Conservation (phyloP, 2,797 vertebrate species). For the Myoxocephalus aenaeus region DNA sequence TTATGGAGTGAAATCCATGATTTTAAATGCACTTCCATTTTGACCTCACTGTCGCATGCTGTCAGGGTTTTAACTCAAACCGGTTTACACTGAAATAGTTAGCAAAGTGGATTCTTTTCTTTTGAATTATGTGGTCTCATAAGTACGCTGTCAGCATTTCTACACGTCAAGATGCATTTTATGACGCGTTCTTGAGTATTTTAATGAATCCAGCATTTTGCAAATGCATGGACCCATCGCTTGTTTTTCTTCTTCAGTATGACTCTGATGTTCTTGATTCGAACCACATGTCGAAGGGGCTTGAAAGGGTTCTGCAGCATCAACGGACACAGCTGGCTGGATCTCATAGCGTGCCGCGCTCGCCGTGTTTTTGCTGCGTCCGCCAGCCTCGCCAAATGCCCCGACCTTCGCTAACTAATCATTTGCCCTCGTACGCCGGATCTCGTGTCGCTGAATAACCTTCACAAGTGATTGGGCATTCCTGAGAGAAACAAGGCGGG, state of each 20-base stretch:
- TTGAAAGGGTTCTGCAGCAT: slow-evolving; percentile 62
- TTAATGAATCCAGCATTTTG: slow-evolving; percentile 59
- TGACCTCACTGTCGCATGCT: slow-evolving; percentile 25
- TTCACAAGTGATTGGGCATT: slow-evolving; percentile 44
- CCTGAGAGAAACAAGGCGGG: slow-evolving; percentile 28
- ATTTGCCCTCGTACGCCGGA: slow-evolving; percentile 51
- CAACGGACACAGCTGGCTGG: slow-evolving; percentile 72
- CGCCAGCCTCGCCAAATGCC: slow-evolving; percentile 47
- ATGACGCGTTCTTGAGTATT: slow-evolving; percentile 49
- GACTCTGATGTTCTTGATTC: slow-evolving; percentile 63
- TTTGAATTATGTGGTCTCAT: slow-evolving; percentile 40
- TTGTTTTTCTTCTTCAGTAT: slow-evolving; percentile 51
- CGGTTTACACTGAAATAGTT: slow-evolving; percentile 30
- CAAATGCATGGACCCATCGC: slow-evolving; percentile 54
- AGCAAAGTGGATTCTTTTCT: slow-evolving; percentile 20
- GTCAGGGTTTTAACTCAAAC: slow-evolving; percentile 49
- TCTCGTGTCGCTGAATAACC: slow-evolving; percentile 54
- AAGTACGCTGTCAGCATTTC: slow-evolving; percentile 59
- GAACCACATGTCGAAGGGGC: slow-evolving; percentile 71
- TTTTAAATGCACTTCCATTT: slow-evolving; percentile 37
- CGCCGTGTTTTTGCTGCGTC: slow-evolving; percentile 63
- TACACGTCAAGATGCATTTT: slow-evolving; percentile 48
- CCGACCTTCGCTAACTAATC: slow-evolving; percentile 52
- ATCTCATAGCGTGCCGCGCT: slow-evolving; percentile 69
- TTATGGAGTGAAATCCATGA: slow-evolving; percentile 25